A percentile compares a stretch with the other conserved stretches of the same genome.
Conservation (phyloP, 1,140 invertebrate species). For the Drepana arcuata region DNA sequence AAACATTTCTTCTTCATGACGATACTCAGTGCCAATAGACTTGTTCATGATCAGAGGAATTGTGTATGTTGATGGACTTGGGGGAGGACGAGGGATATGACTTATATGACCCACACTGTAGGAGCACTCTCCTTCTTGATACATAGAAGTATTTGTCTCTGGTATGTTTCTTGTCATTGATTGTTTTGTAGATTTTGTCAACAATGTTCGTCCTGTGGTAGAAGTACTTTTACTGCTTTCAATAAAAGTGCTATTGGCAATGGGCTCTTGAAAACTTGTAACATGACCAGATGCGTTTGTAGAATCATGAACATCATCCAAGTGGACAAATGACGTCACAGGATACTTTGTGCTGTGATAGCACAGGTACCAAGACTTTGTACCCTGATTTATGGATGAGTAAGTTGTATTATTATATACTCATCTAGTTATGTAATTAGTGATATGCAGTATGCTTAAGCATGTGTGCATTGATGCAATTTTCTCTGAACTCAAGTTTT, state of each 20-base stretch:
- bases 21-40: conserved; percentile 13
- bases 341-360: conserved; percentile 56
- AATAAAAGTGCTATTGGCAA: conserved; percentile 38
- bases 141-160: too few species aligned
- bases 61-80: conserved; percentile 38
- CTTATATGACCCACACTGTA: conserved; percentile 46
- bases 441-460: conserved; percentile 7
- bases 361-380: conserved; percentile 52
- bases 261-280: conserved; percentile 27
- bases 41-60: conserved; percentile 39
- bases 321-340: conserved; percentile 40
- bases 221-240: too few species aligned
- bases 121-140: too few species aligned
- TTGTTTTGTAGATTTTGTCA: too few species aligned
- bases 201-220: too few species aligned
- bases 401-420: too few species aligned
- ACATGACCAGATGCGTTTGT: conserved; percentile 13
- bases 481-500: conserved; percentile 48
- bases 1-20: conserved; percentile 34
- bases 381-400: conserved; percentile 37
- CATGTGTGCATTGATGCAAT: conserved; percentile 14
- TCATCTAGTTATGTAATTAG: neutral
- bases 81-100: conserved; percentile 51
- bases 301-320: conserved; percentile 31
- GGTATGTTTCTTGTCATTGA: too few species aligned